These are phyloP conservation scores for Hyposoter dolosus DNA, from an alignment of 2,888 invertebrate species.

Conservation along the genomic window DNA sequence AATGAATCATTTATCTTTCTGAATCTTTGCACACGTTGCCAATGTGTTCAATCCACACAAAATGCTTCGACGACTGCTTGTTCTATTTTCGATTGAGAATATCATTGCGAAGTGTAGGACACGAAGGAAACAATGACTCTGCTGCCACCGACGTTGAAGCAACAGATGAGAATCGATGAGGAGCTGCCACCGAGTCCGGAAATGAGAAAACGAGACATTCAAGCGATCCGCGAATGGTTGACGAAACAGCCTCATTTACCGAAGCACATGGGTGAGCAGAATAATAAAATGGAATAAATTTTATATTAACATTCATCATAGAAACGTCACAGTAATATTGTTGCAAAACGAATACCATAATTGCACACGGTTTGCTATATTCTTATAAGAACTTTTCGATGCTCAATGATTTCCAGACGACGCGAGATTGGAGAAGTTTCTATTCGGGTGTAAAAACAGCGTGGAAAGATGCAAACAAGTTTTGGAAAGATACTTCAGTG, in stretches of 20 bases:
- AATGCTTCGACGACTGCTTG: not conserved
- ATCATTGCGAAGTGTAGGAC: not conserved
- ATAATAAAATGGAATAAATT: not conserved
- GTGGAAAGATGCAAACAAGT: conserved; percentile 82
- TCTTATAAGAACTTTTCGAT: not conserved
- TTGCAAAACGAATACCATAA: not conserved
- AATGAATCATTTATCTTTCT: not conserved
- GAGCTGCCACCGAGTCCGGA: conserved; percentile 80
- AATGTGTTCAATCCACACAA: too few relatives aligned
- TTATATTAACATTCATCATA: not conserved
- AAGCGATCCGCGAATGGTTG: conserved; percentile 81
- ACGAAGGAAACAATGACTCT: conserved; percentile 78
- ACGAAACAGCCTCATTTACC: conserved; percentile 83
- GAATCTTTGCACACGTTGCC: not conserved
- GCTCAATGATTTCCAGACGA: conserved; percentile 77
- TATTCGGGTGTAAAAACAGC: conserved; percentile 84
- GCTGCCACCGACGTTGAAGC: conserved; percentile 80
- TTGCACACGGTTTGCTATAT: conserved; percentile 7
- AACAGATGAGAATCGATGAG: conserved; percentile 81
- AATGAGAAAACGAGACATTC: conserved; percentile 80
- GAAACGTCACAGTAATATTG: not conserved
- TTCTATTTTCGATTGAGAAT: not conserved
- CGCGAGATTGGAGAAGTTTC: conserved; percentile 80
- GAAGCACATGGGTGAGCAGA: conserved; percentile 80
- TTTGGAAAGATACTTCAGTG: conserved; percentile 82